These are phyloP conservation scores for Syngnathus scovelli DNA, from an alignment of 2,113 vertebrate genomes.

Conservation along the genomic window DNA sequence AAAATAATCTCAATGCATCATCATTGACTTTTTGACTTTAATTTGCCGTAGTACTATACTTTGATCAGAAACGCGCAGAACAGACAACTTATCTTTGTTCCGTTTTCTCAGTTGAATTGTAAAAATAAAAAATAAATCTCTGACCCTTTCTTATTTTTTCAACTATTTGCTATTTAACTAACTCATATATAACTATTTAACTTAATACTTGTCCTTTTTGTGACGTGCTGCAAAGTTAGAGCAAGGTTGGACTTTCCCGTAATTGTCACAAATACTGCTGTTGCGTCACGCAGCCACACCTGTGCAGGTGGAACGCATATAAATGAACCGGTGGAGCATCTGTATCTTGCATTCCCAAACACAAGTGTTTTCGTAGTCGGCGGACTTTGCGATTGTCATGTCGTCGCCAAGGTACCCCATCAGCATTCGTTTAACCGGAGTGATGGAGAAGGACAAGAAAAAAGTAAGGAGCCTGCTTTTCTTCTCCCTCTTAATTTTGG, in stretches of 20 bases:
- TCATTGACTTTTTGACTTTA: too few species aligned
- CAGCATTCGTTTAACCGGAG: slow-evolving; percentile 54
- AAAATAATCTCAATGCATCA: too few species aligned
- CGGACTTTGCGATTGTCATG: slow-evolving; percentile 42
- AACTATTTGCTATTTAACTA: too few species aligned
- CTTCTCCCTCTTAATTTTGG: neutral
- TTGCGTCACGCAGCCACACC: slow-evolving; percentile 28
- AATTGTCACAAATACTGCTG: neutral
- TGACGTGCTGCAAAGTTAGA: neutral
- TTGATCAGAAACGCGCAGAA: too few species aligned
- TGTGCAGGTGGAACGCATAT: neutral
- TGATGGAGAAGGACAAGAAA: slow-evolving; percentile 61
- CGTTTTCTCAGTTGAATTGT: too few species aligned
- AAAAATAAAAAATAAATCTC: too few species aligned
- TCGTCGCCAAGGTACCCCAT: slow-evolving; percentile 52
- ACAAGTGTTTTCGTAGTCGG: neutral
- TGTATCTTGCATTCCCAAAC: neutral
- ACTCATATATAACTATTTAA: too few species aligned
- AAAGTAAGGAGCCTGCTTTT: slow-evolving; percentile 51
- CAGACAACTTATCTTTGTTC: too few species aligned
- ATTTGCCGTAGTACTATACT: too few species aligned
- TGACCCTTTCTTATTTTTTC: too few species aligned
- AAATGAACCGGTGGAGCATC: slow-evolving; percentile 22
- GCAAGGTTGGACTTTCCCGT: slow-evolving; percentile 19
- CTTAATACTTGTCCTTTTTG: neutral